Conservation (phyloP, 2,888 invertebrate species). For the Drosophila helvetica region DNA sequence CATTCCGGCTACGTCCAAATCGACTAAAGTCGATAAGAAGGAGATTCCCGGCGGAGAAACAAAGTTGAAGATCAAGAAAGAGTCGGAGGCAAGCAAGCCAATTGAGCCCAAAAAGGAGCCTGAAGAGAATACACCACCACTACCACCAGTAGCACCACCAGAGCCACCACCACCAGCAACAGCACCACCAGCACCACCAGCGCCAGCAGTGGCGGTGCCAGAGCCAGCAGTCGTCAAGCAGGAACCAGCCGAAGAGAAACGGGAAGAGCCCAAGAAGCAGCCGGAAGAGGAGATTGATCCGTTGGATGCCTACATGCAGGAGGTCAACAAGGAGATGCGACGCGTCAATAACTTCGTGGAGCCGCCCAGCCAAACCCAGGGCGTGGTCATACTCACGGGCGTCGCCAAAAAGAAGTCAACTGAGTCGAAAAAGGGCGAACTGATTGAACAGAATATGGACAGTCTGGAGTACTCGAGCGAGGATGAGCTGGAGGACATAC, state of each 20-base stretch:
- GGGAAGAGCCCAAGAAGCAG: conserved; percentile 3
- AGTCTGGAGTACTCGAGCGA: conserved; percentile 98
- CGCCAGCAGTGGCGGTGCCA: background rate
- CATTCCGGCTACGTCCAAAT: background rate
- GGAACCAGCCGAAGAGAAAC: conserved; percentile 1
- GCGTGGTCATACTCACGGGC: conserved; percentile 92
- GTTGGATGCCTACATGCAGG: conserved; percentile 98
- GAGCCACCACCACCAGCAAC: background rate
- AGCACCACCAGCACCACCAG: background rate
- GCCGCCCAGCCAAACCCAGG: conserved; percentile 84
- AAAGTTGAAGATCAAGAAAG: conserved; percentile 77
- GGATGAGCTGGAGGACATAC: conserved; percentile 97
- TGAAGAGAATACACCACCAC: background rate
- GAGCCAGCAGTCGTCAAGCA: conserved; percentile 1
- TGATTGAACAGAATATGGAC: conserved; percentile 99
- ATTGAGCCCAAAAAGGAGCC: conserved; percentile 12
- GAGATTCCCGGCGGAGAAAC: conserved; percentile 2
- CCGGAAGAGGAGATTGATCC: conserved; percentile 95
- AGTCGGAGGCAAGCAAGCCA: conserved; percentile 54
- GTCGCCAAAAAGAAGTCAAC: conserved; percentile 91
- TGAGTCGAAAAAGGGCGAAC: conserved; percentile 94
- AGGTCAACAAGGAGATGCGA: conserved; percentile 86
- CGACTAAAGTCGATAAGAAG: conserved; percentile 24
- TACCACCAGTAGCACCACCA: background rate
- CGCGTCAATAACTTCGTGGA: conserved; percentile 83